Base-by-base conservation (phyloP, 2,113 vertebrate genomes). In the Apus apus region DNA sequence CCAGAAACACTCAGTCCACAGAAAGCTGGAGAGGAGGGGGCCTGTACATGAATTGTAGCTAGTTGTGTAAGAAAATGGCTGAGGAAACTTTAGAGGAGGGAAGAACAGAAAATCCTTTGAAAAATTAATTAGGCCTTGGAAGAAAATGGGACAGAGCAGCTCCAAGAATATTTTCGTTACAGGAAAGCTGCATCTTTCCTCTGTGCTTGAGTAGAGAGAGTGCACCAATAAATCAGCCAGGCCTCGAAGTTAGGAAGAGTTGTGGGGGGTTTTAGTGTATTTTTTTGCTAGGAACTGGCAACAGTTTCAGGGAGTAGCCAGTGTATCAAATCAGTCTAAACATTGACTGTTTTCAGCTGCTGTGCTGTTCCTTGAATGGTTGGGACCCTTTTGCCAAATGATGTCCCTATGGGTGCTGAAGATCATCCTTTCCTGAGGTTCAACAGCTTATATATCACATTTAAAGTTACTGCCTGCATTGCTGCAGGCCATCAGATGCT, bases 81-180 rank as follows among this genome's bases (percentile, higher is more conserved):
- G 62, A 48, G 71, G 70, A 70, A 92, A 73, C n/a, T 90, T 83
- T 75, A 80, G 64, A 77, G 34, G 43, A 82, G 64, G 64, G 64
- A 77, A 50, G 80, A 92, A 53, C 12, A 70, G 66, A 50, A 70
- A 85, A 83, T 65, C 7, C 51, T 66, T 80, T 96, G 67, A 96
- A 93, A 97, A 93, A 76, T 90, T 95, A 76, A 93, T 95, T 85
- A 90, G 51, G 54, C 74, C 60, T 85, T 46, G 85, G 82, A 79
- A 80, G 82, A 94, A 94, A 94, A 79, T 87, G 58, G 96, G 88
- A 85, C 85, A 88, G 67, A 73, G 62, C 62, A 82, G 74, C n/a
- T 85, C 30, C 58, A 43, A 53, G 73, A 61, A 8, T 23, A 76
- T 15, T 67, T 85, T 10, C 87, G 25, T 64, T 34, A 3, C 2